phyloP scores from a whole-genome alignment of 1,140 invertebrate genomes.

The Diuraphis noxia region DNA sequence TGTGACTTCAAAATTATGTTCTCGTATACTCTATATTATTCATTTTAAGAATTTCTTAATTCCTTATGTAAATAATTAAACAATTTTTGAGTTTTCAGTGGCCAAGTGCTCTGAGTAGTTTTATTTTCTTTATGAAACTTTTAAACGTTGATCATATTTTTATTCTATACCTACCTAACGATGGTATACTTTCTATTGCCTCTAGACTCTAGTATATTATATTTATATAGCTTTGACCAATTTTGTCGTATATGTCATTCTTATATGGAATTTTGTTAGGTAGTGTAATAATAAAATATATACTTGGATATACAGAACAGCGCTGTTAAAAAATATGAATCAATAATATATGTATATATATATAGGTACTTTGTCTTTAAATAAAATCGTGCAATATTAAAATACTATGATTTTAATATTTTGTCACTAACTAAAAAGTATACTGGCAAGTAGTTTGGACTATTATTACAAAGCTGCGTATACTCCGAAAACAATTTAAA shows the following conservation, averaged over 20 bases:
- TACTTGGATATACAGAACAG: background rate
- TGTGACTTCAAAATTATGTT: background rate
- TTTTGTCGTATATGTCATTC: background rate
- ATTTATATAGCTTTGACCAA: background rate
- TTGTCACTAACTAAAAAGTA: background rate
- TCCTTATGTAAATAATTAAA: background rate
- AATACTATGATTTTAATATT: background rate
- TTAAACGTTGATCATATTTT: background rate
- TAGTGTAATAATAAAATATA: no score
- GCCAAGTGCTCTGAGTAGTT: background rate
- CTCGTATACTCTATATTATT: background rate
- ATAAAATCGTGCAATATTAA: background rate
- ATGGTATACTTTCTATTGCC: background rate
- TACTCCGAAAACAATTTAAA: background rate
- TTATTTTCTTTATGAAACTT: background rate
- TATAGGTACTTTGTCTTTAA: background rate
- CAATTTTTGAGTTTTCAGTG: background rate
- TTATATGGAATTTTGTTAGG: background rate
- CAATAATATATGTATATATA: background rate
- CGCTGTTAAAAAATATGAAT: background rate
- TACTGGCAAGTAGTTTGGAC: background rate
- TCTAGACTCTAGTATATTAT: background rate
- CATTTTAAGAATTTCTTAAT: background rate
- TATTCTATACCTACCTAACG: background rate
- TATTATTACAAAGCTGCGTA: background rate